phyloP scores from a whole-genome alignment of 64 coral and sea anemone species.

The Astreopora myriophthalma region DNA sequence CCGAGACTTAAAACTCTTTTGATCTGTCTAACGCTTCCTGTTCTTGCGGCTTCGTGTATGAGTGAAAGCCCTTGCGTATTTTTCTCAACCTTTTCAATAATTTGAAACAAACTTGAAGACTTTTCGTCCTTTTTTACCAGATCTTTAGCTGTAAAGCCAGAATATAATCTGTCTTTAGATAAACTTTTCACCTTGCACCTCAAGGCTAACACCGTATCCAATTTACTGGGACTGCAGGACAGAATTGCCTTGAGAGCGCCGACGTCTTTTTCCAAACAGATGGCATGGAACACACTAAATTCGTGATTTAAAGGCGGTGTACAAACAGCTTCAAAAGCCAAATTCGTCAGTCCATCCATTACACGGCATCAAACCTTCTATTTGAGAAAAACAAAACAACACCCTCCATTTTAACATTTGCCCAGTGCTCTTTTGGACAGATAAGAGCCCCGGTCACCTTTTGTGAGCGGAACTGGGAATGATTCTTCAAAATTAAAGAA shows the following conservation, averaged over 20 bases:
- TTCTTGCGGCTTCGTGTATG: slow-evolving; percentile 5
- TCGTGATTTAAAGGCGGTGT: background rate
- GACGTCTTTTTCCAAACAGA: background rate
- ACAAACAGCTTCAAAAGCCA: slow-evolving; percentile 26
- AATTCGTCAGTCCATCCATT: background rate
- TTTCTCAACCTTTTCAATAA: background rate
- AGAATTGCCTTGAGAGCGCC: background rate
- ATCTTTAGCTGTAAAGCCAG: background rate
- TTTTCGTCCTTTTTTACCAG: background rate
- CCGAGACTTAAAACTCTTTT: slow-evolving; percentile 12
- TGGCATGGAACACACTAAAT: slow-evolving; percentile 14
- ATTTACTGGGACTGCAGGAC: slow-evolving; percentile 33
- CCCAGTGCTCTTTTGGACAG: too few species aligned
- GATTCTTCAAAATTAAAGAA: too few species aligned
- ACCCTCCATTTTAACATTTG: too few species aligned
- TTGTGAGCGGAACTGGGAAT: too few species aligned
- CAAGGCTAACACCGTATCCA: slow-evolving; percentile 7
- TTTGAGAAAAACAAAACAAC: too few species aligned
- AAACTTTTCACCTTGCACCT: background rate
- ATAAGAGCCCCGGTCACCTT: too few species aligned
- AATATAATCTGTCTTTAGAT: background rate
- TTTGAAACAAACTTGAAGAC: background rate
- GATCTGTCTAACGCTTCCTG: slow-evolving; percentile 5
- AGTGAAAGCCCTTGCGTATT: background rate
- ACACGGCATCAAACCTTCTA: too few species aligned